Evolutionary conservation across 2,888 invertebrate species (phyloP).

Genomic region (Drosophila barbarae): DNA sequence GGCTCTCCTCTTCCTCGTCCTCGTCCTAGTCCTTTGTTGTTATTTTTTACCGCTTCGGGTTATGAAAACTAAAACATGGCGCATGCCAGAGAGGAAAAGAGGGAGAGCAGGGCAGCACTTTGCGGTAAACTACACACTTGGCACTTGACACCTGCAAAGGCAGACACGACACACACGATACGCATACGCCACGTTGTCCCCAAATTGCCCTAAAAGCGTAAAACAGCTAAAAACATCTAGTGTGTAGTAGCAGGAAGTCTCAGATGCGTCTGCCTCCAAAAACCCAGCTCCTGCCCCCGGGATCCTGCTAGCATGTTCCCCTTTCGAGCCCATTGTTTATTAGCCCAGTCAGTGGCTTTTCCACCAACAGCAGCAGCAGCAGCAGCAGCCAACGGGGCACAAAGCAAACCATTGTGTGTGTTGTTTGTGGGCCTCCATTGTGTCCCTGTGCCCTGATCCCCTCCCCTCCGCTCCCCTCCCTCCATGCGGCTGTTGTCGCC

Average conservation of each 20-base stretch:
- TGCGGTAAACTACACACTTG: slow-evolving; percentile 52
- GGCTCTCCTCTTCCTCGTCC: background rate
- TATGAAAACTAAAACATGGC: slow-evolving; percentile 47
- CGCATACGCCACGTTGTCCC: slow-evolving; percentile 43
- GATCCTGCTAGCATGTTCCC: background rate
- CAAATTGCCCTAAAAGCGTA: slow-evolving; percentile 38
- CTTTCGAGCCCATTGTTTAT: slow-evolving; percentile 36
- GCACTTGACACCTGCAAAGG: slow-evolving; percentile 53
- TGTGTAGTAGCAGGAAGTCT: slow-evolving; percentile 29
- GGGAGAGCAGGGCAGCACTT: slow-evolving; percentile 23
- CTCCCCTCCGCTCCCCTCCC: background rate
- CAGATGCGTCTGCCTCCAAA: slow-evolving; percentile 29
- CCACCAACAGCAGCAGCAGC: slow-evolving; percentile 7
- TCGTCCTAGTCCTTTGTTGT: slow-evolving; percentile 30
- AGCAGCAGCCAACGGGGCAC: slow-evolving; percentile 26
- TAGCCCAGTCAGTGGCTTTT: slow-evolving; percentile 35
- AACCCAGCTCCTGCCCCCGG: background rate
- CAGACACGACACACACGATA: slow-evolving; percentile 18
- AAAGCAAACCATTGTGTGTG: slow-evolving; percentile 34
- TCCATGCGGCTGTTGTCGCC: slow-evolving; percentile 53
- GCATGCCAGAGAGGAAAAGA: background rate
- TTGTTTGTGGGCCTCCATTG: slow-evolving; percentile 39
- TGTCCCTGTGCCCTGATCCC: slow-evolving; percentile 12
- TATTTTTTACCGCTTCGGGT: slow-evolving; percentile 42
- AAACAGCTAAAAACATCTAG: slow-evolving; percentile 42